Conservation (phyloP, 1,140 invertebrate genomes). For the Mactra quadrangularis region DNA sequence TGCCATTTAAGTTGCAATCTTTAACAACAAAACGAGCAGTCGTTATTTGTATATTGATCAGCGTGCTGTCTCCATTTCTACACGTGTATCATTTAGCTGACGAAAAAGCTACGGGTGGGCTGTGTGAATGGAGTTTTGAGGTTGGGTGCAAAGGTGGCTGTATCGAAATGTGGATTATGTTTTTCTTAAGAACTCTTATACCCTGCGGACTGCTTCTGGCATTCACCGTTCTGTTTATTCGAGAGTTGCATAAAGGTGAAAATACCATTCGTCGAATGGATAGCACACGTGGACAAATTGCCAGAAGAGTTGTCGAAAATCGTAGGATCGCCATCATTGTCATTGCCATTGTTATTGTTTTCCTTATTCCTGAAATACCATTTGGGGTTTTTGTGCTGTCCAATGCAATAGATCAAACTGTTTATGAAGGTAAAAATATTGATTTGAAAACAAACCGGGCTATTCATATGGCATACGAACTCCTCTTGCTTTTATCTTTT, state of each 20-base stretch:
- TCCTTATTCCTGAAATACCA: conserved; percentile 50
- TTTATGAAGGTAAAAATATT: background rate
- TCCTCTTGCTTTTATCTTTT: background rate
- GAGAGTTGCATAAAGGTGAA: background rate
- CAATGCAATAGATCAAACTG: background rate
- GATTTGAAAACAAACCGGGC: conserved; percentile 12
- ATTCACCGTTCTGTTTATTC: conserved; percentile 12
- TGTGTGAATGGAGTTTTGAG: conserved; percentile 17
- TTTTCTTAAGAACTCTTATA: conserved; percentile 19
- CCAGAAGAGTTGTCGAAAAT: conserved; percentile 3
- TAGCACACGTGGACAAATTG: background rate
- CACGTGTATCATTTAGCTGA: conserved; percentile 26
- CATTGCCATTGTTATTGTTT: conserved; percentile 7
- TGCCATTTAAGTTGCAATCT: conserved; percentile 13
- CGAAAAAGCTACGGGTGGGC: background rate
- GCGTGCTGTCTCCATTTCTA: conserved; percentile 12
- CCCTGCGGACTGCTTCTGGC: background rate
- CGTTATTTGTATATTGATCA: conserved; percentile 1
- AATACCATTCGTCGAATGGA: background rate
- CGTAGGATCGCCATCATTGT: conserved; percentile 29
- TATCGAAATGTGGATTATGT: conserved; percentile 25
- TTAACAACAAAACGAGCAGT: conserved; percentile 2
- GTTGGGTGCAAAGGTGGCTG: conserved; percentile 1
- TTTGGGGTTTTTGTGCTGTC: conserved; percentile 27
- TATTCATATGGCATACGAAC: conserved; percentile 12